Base-by-base conservation (phyloP, 2,113 vertebrate species). In the Corapipo altera region DNA sequence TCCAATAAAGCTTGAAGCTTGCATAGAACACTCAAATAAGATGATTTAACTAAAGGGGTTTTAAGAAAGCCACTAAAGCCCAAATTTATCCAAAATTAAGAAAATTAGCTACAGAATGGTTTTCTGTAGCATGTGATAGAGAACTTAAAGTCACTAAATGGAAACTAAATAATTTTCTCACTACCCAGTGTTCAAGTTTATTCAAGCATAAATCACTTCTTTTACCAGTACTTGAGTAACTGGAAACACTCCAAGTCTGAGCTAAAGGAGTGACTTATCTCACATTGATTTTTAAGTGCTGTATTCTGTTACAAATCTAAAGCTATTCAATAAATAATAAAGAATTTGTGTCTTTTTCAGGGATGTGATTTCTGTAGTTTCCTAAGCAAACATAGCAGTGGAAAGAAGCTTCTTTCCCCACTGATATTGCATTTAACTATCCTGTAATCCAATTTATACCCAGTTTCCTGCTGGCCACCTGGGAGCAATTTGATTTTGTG, bases 381-480 rank as follows among this genome's bases (percentile, higher is more conserved):
- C 52, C 66, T 72, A 52, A 64, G 48, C 66, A 64, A 83, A 35
- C 54, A 15, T 15, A 55, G 26, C 18, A 33, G 24, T 37, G 33
- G 67, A 57, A 41, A 44, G 66, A 85, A 83, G 35, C 33, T 72
- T 37, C 64, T 55, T 69, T 67, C 57, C 54, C 39, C 30, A 13
- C n/a, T 82, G 59, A 49, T 89, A 49, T 41, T 88, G 16, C 67
- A 19, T 79, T 72, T 85, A 80, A 55, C 83, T 90, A 8, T 59
- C 59, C 35, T 23, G 8, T 59, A 55, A 93, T 82, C 74, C 67
- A 74, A 93, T 90, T 96, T 88, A 72, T 72, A 69, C n/a, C 86
- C 72, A 48, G 70, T 81, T 88, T 88, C 64, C 69, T 90, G 74
- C 88, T 88, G 86, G 75, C 77, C 92, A 96, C 82, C 82, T 96